Evolutionary conservation across 2,113 vertebrate genomes (phyloP).

Genomic region (Cephalopholis sonnerati): DNA sequence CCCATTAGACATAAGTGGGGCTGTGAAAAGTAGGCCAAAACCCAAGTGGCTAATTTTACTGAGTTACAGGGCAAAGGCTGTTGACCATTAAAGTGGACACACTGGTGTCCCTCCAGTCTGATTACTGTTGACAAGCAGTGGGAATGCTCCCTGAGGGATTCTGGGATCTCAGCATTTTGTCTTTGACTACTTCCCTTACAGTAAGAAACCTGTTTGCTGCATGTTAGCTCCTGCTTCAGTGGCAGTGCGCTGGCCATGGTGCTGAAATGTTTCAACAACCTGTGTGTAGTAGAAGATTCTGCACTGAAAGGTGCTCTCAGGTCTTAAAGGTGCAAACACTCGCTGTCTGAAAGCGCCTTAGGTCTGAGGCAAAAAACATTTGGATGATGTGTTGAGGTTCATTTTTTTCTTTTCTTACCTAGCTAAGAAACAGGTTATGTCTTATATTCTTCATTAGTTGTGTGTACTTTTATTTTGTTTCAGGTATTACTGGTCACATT

Average conservation of each 20-base stretch:
- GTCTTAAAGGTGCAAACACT: too few relatives aligned
- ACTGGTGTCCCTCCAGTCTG: conserved; percentile 33
- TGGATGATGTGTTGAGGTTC: too few relatives aligned
- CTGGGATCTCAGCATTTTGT: conserved; percentile 9
- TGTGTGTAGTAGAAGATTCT: neutral
- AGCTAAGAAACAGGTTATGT: too few relatives aligned
- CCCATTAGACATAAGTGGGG: conserved; percentile 15
- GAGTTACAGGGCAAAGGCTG: neutral
- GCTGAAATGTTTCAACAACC: conserved; percentile 3
- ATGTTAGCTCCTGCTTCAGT: neutral
- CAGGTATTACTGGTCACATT: too few relatives aligned
- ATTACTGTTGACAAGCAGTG: conserved; percentile 39
- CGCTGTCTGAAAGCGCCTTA: too few relatives aligned
- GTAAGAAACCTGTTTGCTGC: neutral
- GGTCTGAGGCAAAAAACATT: too few relatives aligned
- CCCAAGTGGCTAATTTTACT: conserved; percentile 37
- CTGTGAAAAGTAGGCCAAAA: conserved; percentile 40
- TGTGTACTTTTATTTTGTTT: too few relatives aligned
- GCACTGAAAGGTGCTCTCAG: too few relatives aligned
- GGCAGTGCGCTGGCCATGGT: conserved; percentile 10
- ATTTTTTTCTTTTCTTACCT: too few relatives aligned
- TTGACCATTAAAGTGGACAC: conserved; percentile 48
- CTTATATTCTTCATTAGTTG: too few relatives aligned
- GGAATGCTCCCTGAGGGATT: conserved; percentile 17
- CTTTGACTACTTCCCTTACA: neutral